These are phyloP conservation scores for Atta texana DNA, from an alignment of 1,140 invertebrate species.

Conservation along the genomic window DNA sequence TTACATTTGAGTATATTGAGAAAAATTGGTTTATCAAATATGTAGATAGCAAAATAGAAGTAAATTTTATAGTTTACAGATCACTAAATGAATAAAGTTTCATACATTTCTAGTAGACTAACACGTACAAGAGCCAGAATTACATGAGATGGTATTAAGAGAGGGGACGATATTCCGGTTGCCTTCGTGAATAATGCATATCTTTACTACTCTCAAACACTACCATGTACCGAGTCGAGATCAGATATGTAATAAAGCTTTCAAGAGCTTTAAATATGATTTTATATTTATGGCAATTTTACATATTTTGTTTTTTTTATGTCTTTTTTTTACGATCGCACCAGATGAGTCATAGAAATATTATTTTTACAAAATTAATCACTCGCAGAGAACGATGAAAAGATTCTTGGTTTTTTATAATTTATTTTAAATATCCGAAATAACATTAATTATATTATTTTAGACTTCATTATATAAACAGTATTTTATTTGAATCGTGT, in stretches of 20 bases:
- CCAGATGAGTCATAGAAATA: background rate
- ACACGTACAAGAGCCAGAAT: slow-evolving; percentile 47
- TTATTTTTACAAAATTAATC: slow-evolving; percentile 1
- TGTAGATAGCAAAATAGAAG: background rate
- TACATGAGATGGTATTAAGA: slow-evolving; percentile 52
- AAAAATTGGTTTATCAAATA: background rate
- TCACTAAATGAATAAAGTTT: slow-evolving; percentile 48
- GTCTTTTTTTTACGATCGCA: background rate
- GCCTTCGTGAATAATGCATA: slow-evolving; percentile 55
- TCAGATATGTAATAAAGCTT: slow-evolving; percentile 57
- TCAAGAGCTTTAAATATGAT: slow-evolving; percentile 43
- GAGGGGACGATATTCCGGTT: slow-evolving; percentile 39
- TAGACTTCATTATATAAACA: background rate
- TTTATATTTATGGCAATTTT: slow-evolving; percentile 51
- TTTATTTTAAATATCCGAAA: background rate
- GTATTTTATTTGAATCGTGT: background rate
- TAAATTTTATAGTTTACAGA: slow-evolving; percentile 22
- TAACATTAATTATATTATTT: slow-evolving; percentile 8
- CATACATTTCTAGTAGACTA: slow-evolving; percentile 38
- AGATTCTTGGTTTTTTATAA: background rate
- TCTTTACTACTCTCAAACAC: slow-evolving; percentile 39
- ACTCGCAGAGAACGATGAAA: background rate
- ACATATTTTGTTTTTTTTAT: slow-evolving; percentile 12
- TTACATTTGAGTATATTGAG: background rate
- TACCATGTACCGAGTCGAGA: slow-evolving; percentile 14